Percentiles rank a stretch among this genome's conserved stretches.
Conservation (phyloP, 2,888 invertebrate species). For the Pachycephus smyrnensis region DNA sequence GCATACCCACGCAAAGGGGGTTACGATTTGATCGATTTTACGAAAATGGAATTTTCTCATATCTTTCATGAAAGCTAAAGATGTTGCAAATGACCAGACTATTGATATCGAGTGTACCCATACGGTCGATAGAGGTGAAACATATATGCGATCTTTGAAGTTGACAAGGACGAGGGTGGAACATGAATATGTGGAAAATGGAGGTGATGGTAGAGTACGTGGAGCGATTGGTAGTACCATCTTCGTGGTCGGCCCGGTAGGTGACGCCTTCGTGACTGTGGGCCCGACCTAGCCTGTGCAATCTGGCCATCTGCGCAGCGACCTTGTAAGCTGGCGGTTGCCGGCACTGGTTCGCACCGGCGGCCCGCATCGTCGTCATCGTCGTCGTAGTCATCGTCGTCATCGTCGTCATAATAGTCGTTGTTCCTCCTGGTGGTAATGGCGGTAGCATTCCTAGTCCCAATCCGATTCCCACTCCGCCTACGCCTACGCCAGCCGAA, state of each 20-base stretch:
- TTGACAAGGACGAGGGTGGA: background rate
- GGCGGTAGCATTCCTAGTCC: constrained; percentile 49
- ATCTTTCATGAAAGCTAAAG: too few relatives aligned
- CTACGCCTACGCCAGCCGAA: constrained; percentile 51
- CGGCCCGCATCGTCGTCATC: constrained; percentile 47
- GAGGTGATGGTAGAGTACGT: constrained; percentile 5
- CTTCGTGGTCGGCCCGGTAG: constrained; percentile 79
- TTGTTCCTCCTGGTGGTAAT: constrained; percentile 48
- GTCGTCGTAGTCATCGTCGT: constrained; percentile 35
- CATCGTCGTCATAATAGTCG: constrained; percentile 43
- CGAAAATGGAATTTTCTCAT: too few relatives aligned
- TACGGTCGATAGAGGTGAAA: background rate
- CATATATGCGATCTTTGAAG: background rate
- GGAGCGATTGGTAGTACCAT: constrained; percentile 59
- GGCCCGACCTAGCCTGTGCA: constrained; percentile 84
- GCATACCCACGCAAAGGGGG: too few relatives aligned
- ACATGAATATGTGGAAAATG: background rate
- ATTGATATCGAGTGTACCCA: background rate
- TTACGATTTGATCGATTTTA: too few relatives aligned
- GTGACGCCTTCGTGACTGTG: constrained; percentile 90
- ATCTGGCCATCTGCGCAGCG: constrained; percentile 87
- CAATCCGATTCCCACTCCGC: constrained; percentile 43
- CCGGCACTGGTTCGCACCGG: constrained; percentile 64
- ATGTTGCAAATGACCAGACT: background rate
- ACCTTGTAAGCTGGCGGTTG: constrained; percentile 87